Base-by-base conservation (phyloP, 2,797 vertebrate genomes). In the Chiloscyllium punctatum region DNA sequence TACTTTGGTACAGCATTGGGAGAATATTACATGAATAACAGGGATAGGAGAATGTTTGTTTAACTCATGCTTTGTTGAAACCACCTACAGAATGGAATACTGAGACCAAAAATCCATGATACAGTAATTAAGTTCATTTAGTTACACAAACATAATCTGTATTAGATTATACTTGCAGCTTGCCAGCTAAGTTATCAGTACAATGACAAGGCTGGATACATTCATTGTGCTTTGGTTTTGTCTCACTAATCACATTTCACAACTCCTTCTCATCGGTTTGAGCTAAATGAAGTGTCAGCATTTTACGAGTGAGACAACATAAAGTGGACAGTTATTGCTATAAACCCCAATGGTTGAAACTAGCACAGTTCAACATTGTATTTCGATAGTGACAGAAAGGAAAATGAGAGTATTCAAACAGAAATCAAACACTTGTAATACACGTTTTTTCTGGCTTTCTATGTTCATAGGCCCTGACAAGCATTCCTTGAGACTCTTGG, bases 41-140 rank as follows among this genome's bases (percentile, higher is more conserved):
- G 30, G 23, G 27, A 88, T 88, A 27, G 51, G 57, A 11, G 27
- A 88, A 88, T 7, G 48, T 13, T 88, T 88, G 51, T 88, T 66
- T 66, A 91, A 37, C 30, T 6, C 33, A 37, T 18, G 16, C 2
- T 33, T 68, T 68, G 33, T n/a, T 62, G 16, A 68, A 91, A 66
- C 68, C n/a, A 91, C 33, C 88, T 68, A 62, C 15, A 37, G 88
- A 68, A 91, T 91, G 2, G 66, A 91, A n/a, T 33, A 66, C 33
- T 18, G 62, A 91, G 15, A n/a, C 57, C 33, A n/a, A 68, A n/a
- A 33, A n/a, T 66, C 68, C 57, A 91, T 66, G 53, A 6, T 66
- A 57, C 57, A 90, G 88, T 37, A 91, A 91, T 91, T 91, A 68
- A 30, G 37, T 91, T 91, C 33, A 91, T 68, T 91, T 66, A n/a